A percentile compares a stretch with the other conserved stretches of the same genome.
These are phyloP conservation scores for Tupiocoris notatus DNA, from an alignment of 2,888 invertebrate species.

Conservation along the genomic window DNA sequence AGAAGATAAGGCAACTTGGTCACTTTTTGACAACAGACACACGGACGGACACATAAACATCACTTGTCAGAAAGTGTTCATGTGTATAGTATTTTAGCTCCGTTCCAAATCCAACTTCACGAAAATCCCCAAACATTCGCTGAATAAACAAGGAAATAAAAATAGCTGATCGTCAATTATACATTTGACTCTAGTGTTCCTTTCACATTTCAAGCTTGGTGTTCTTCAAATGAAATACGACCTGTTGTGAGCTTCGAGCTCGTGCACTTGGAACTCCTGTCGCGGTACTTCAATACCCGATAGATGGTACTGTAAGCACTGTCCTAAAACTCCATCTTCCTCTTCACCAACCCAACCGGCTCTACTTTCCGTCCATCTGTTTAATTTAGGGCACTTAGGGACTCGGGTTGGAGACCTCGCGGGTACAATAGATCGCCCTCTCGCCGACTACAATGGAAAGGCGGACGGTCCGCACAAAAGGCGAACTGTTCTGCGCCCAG, in stretches of 20 bases:
- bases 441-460: slow-evolving; percentile 6
- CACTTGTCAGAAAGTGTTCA: too few species aligned
- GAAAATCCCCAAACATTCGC: too few species aligned
- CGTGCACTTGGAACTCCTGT: too few species aligned
- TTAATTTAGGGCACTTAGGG: slow-evolving; percentile 25
- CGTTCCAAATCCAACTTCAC: too few species aligned
- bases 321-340: not conserved
- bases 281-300: not conserved
- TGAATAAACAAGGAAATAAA: too few species aligned
- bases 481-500: slow-evolving; percentile 6
- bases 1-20: too few species aligned
- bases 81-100: too few species aligned
- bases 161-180: too few species aligned
- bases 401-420: not conserved
- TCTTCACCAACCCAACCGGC: not conserved
- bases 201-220: too few species aligned
- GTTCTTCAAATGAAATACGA: not conserved
- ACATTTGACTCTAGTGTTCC: too few species aligned
- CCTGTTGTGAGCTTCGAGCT: not conserved
- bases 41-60: too few species aligned
- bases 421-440: slow-evolving; percentile 14
- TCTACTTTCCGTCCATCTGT: not conserved
- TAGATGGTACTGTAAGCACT: not conserved
- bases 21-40: too few species aligned
- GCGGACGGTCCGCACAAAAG: slow-evolving; percentile 1